Percentiles rank a stretch among this genome's conserved stretches.
These are phyloP conservation scores for Drosophila melanica DNA, from an alignment of 1,140 invertebrate genomes.

Conservation along the genomic window DNA sequence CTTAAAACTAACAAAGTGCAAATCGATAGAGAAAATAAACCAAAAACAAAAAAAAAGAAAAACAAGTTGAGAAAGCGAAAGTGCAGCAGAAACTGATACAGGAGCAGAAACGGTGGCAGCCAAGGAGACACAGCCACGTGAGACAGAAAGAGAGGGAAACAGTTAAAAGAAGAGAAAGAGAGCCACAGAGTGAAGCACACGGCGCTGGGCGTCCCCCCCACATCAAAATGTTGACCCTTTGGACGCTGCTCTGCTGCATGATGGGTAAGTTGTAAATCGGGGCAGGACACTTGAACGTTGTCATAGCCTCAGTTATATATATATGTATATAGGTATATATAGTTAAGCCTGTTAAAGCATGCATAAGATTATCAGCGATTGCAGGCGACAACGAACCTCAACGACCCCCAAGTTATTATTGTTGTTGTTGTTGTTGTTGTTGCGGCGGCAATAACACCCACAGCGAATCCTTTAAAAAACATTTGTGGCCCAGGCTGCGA, in stretches of 20 bases:
- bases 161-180: not conserved
- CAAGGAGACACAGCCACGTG: not conserved
- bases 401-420: constrained; percentile 64
- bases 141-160: not conserved
- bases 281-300: constrained; percentile 20
- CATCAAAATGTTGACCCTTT: constrained; percentile 72
- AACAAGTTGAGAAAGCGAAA: constrained; percentile 40
- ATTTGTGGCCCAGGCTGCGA: constrained; percentile 76
- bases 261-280: constrained; percentile 63
- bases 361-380: constrained; percentile 77
- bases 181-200: constrained; percentile 1
- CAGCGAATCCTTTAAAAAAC: constrained; percentile 79
- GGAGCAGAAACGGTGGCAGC: not conserved
- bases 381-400: constrained; percentile 52
- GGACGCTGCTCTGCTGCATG: constrained; percentile 74
- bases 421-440: not conserved
- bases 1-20: constrained; percentile 53
- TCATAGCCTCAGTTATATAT: constrained; percentile 1
- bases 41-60: constrained; percentile 28
- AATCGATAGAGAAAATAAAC: constrained; percentile 54
- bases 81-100: constrained; percentile 16
- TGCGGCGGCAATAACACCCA: constrained; percentile 46
- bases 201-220: constrained; percentile 24
- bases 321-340: constrained; percentile 12
- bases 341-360: constrained; percentile 65